phyloP scores from a whole-genome alignment of 2,113 vertebrate genomes.

The Callochromis pleurospilus region DNA sequence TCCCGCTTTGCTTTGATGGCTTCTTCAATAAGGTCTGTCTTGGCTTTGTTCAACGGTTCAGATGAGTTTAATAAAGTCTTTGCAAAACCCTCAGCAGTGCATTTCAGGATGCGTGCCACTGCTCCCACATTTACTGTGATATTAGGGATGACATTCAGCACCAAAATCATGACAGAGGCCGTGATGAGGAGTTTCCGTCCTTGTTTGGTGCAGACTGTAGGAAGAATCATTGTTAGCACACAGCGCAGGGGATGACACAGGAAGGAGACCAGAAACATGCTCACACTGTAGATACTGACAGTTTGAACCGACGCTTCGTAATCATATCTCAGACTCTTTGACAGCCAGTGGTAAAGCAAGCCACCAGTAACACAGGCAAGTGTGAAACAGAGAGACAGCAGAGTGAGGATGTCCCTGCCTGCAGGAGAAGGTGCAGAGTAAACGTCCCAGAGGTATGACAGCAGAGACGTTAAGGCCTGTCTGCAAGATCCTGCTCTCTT shows the following conservation, averaged over 20 bases:
- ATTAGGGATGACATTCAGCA: conserved; percentile 79
- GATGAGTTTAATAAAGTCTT: conserved; percentile 82
- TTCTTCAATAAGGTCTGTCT: conserved; percentile 62
- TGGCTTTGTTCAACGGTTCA: conserved; percentile 58
- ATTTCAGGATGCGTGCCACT: conserved; percentile 74
- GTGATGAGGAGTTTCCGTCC: conserved; percentile 82
- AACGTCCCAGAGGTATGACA: conserved; percentile 69
- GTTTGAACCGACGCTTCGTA: background rate
- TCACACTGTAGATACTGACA: conserved; percentile 58
- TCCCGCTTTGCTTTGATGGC: background rate
- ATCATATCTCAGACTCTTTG: conserved; percentile 69
- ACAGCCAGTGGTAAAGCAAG: conserved; percentile 81
- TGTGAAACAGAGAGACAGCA: conserved; percentile 74
- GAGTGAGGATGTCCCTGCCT: conserved; percentile 64
- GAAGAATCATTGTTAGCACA: conserved; percentile 79
- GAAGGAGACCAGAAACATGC: conserved; percentile 69
- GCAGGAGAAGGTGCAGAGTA: conserved; percentile 77
- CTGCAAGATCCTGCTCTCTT: background rate
- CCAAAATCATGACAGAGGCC: conserved; percentile 72
- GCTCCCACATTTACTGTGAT: conserved; percentile 75
- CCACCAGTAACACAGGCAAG: conserved; percentile 52
- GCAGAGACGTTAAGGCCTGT: background rate
- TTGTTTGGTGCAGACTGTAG: conserved; percentile 81
- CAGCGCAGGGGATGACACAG: conserved; percentile 85
- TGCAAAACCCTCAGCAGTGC: conserved; percentile 79